Base-by-base conservation (phyloP, 2,113 vertebrate genomes). In the Gambusia affinis region DNA sequence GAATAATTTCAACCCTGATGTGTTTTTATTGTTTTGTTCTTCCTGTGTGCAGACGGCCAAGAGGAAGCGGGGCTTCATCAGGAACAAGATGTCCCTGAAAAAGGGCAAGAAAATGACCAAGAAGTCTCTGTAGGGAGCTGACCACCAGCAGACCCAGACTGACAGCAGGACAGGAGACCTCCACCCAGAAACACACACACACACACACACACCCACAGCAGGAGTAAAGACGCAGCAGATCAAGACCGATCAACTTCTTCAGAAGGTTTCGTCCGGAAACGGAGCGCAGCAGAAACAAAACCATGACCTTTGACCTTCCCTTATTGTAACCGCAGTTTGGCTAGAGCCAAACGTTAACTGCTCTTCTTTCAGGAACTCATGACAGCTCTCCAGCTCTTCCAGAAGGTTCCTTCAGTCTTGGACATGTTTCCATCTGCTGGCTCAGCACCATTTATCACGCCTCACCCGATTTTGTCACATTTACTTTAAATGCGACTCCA, bases 51-150 rank as follows among this genome's bases (percentile, higher is more conserved):
- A 98, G 97, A 98, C 95, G 31, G 93, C 95, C 73, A 98, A 97
- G 95, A 97, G 97, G 95, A 98, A 97, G 97, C 96, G 97, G 76
- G 97, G 97, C 82, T 96, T 96, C 92, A 93, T 98, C 94, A 98
- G 94, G 95, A 98, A 98, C 94, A 98, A 98, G 91, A 94, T 98
- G 86, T 91, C 94, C 85, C 93, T 98, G 92, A 98, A 96, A 95
- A 98, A 97, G 95, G 97, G 97, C 93, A 97, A 95, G 95, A 97
- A 95, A 94, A 88, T 93, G 67, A 86, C 67, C 85, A 98, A 95
- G 95, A 98, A 94, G 71, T 89, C 87, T 77, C 82, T 89, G 78
- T 92, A 92, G 73, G 65, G 0, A 6, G 61, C 29, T 72, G 65
- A 47, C 12, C 62, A 62, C 57, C 72, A 15, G 28, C 80, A 66